These are phyloP conservation scores for Apocrypta bakeri DNA, from an alignment of 1,140 invertebrate genomes.

Conservation along the genomic window DNA sequence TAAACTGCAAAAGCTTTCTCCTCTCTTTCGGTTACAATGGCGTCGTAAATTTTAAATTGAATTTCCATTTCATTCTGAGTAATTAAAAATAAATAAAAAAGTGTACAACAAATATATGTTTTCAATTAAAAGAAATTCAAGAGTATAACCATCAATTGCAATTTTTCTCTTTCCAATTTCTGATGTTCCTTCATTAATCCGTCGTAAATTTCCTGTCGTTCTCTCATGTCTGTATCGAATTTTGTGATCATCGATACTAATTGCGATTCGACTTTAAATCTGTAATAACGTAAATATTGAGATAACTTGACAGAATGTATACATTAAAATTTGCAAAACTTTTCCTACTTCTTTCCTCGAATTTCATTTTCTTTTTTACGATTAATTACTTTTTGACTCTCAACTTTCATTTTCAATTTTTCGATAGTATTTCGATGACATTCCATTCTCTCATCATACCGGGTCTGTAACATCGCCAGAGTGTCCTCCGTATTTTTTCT, in stretches of 20 bases:
- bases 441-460: slow-evolving; percentile 16
- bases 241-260: slow-evolving; percentile 56
- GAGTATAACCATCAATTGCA: background rate
- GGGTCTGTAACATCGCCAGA: background rate
- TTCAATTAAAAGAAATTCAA: background rate
- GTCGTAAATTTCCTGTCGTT: slow-evolving; percentile 51
- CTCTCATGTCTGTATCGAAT: slow-evolving; percentile 59
- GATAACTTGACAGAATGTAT: slow-evolving; percentile 24
- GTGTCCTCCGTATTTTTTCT: slow-evolving; percentile 30
- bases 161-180: slow-evolving; percentile 45
- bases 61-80: slow-evolving; percentile 54
- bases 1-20: slow-evolving; percentile 26
- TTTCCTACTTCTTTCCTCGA: slow-evolving; percentile 54
- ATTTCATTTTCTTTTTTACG: slow-evolving; percentile 52
- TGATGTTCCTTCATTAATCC: slow-evolving; percentile 51
- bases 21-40: slow-evolving; percentile 47
- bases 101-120: background rate
- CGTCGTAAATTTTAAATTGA: slow-evolving; percentile 52
- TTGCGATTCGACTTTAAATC: slow-evolving; percentile 60
- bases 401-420: slow-evolving; percentile 48
- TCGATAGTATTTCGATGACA: slow-evolving; percentile 32
- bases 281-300: slow-evolving; percentile 24
- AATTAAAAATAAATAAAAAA: background rate
- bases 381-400: slow-evolving; percentile 42
- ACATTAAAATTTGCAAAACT: slow-evolving; percentile 29